phyloP scores from a whole-genome alignment of 1,140 invertebrate genomes.

The Drosophila arizonae region DNA sequence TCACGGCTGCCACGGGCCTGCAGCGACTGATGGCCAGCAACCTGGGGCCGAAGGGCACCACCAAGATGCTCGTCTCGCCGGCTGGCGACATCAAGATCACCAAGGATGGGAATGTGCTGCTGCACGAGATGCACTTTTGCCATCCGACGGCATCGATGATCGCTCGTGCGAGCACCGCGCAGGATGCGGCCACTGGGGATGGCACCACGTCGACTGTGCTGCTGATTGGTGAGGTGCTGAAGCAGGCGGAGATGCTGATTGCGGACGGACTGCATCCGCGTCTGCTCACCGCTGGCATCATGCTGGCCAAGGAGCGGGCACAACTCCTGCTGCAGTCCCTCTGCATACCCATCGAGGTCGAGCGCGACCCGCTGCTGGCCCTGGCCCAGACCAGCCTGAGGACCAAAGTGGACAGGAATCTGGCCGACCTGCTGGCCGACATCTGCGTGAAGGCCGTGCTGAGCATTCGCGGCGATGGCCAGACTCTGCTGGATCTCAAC shows the following conservation, averaged over 20 bases:
- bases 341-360: constrained; percentile 89
- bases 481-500: constrained; percentile 90
- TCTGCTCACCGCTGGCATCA: constrained; percentile 96
- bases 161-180: constrained; percentile 97
- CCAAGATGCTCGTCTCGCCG: constrained; percentile 99
- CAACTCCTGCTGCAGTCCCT: constrained; percentile 93
- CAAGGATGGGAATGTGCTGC: constrained; percentile 98
- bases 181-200: constrained; percentile 99
- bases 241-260: constrained; percentile 97
- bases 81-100: constrained; percentile 99
- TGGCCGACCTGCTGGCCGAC: constrained; percentile 96
- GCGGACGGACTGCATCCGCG: constrained; percentile 97
- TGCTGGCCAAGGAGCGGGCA: constrained; percentile 92
- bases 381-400: constrained; percentile 94
- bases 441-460: constrained; percentile 95
- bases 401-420: constrained; percentile 93
- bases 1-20: constrained; percentile 97
- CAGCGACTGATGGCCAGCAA: constrained; percentile 99
- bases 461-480: constrained; percentile 87
- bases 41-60: constrained; percentile 98
- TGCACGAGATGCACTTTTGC: constrained; percentile 99
- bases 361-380: constrained; percentile 90
- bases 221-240: constrained; percentile 97
- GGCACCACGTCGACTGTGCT: constrained; percentile 99
- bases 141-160: constrained; percentile 99